phyloP scores from a whole-genome alignment of 2,113 vertebrate genomes.

The Beaufortia kweichowensis region DNA sequence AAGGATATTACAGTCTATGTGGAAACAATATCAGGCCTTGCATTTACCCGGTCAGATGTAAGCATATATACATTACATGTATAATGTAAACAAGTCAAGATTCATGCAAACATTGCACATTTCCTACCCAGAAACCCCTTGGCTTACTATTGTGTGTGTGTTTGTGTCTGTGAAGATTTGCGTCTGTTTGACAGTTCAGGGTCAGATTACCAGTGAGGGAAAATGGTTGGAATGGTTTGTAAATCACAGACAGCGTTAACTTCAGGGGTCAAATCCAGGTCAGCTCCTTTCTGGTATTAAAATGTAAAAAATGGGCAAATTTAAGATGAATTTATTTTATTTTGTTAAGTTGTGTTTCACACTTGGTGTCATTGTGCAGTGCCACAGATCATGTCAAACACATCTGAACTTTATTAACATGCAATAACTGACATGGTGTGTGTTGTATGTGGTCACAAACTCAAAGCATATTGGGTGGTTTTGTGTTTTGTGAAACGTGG shows the following conservation, averaged over 20 bases:
- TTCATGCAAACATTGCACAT: constrained; percentile 39
- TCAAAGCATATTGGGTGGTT: too few species aligned
- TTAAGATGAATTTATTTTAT: too few species aligned
- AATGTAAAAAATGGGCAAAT: too few species aligned
- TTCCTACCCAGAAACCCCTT: constrained; percentile 43
- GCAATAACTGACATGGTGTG: too few species aligned
- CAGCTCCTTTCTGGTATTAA: neutral
- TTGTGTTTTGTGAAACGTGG: too few species aligned
- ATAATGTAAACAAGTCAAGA: constrained; percentile 6
- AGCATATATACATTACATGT: neutral
- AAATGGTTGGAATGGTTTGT: constrained; percentile 1
- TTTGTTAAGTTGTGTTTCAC: too few species aligned
- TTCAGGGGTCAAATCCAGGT: constrained; percentile 5
- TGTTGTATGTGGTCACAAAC: too few species aligned
- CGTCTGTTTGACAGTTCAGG: constrained; percentile 20
- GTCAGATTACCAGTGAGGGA: constrained; percentile 39
- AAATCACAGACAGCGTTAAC: constrained; percentile 16
- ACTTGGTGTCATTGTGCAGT: too few species aligned
- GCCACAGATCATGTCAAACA: too few species aligned
- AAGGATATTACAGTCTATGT: neutral
- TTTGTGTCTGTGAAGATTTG: constrained; percentile 30
- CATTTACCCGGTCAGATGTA: too few species aligned
- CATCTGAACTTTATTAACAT: too few species aligned
- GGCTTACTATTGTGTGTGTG: constrained; percentile 1
- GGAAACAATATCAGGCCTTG: neutral